These are phyloP conservation scores for Anseranas semipalmata DNA, from an alignment of 2,113 vertebrate genomes.

Conservation along the genomic window DNA sequence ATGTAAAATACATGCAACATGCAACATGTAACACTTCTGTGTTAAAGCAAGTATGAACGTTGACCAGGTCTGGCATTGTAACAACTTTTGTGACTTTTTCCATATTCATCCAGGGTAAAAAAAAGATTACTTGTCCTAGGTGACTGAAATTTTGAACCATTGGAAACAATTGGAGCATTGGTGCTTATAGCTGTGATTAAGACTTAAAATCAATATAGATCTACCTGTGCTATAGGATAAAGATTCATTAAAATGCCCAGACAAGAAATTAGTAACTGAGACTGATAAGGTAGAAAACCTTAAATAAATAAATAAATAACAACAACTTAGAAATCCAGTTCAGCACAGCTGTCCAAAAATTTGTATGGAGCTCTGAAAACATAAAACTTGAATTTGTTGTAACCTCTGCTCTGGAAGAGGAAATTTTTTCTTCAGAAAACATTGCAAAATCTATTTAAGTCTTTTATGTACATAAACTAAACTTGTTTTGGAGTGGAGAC, in stretches of 20 bases:
- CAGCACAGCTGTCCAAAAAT: neutral
- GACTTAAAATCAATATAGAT: neutral
- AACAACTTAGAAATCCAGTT: neutral
- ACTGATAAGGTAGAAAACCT: neutral
- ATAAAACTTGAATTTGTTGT: neutral
- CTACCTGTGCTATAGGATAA: neutral
- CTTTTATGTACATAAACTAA: neutral
- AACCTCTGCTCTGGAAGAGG: neutral
- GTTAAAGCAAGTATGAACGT: neutral
- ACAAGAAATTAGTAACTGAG: neutral
- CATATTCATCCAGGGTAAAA: neutral
- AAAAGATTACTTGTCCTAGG: neutral
- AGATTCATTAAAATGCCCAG: neutral
- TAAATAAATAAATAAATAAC: neutral
- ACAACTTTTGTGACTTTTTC: neutral
- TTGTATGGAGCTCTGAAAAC: neutral
- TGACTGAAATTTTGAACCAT: neutral
- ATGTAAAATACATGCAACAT: neutral
- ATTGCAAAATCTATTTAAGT: neutral
- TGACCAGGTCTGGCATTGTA: neutral
- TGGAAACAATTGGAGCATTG: neutral
- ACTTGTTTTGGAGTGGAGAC: neutral
- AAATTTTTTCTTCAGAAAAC: neutral
- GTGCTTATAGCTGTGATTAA: neutral
- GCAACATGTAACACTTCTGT: neutral